A percentile compares a stretch with the other conserved stretches of the same genome.
Evolutionary conservation across 2,797 vertebrate species (phyloP).

Genomic region (Malacoraja senta): DNA sequence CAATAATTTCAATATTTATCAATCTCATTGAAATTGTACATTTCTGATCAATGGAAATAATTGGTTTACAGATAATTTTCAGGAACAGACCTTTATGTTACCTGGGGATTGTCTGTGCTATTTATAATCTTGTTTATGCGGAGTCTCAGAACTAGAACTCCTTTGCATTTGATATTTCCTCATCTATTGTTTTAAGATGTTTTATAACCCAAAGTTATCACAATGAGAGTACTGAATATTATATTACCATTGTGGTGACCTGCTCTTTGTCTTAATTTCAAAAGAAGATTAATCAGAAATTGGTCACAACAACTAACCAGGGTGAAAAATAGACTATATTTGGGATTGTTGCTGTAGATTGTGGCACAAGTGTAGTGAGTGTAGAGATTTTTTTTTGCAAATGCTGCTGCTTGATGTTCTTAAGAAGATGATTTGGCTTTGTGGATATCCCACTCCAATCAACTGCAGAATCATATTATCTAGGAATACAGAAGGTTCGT

Average conservation of each 20-base stretch:
- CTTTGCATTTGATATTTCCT: background rate
- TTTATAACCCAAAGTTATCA: background rate
- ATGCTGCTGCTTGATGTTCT: too few species aligned
- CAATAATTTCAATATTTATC: too few species aligned
- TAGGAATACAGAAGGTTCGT: background rate
- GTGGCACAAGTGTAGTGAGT: too few species aligned
- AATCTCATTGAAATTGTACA: too few species aligned
- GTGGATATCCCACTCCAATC: background rate
- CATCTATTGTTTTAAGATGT: background rate
- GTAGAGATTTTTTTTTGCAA: too few species aligned
- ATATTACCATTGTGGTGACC: too few species aligned
- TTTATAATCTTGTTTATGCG: background rate
- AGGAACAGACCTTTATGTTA: too few species aligned
- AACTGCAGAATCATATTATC: background rate
- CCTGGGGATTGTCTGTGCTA: too few species aligned
- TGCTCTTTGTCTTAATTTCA: background rate
- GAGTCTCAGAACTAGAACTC: background rate
- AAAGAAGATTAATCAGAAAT: too few species aligned
- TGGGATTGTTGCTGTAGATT: background rate
- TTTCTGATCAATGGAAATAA: too few species aligned
- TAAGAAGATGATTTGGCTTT: background rate
- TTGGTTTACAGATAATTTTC: too few species aligned
- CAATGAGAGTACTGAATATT: background rate
- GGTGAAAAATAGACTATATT: background rate
- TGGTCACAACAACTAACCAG: too few species aligned